A percentile compares a stretch with the other conserved stretches of the same genome.
Evolutionary conservation across 1,140 invertebrate genomes (phyloP).

Genomic region (Tribolium madens): DNA sequence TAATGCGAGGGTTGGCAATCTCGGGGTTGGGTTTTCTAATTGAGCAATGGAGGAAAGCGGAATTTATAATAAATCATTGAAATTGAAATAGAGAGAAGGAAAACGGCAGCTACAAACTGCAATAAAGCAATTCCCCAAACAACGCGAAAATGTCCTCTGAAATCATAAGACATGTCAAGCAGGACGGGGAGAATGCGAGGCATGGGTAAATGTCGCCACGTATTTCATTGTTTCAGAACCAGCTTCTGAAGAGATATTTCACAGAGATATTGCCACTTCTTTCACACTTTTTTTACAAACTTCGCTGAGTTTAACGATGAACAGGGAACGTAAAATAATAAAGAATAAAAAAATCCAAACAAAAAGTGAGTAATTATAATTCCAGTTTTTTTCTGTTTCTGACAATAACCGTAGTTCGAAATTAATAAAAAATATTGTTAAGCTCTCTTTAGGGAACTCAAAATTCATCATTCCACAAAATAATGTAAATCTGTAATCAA

Average conservation of each 20-base stretch:
- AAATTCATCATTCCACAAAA: no score
- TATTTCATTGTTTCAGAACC: neutral
- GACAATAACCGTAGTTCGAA: no score
- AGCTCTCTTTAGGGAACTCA: no score
- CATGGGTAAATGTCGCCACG: neutral
- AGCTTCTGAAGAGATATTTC: neutral
- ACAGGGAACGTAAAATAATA: no score
- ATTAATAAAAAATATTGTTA: no score
- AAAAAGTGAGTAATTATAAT: no score
- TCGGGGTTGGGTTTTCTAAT: slow-evolving; percentile 3
- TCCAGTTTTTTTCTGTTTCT: no score
- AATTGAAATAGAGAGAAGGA: slow-evolving; percentile 40
- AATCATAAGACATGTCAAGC: slow-evolving; percentile 11
- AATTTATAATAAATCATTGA: slow-evolving; percentile 46
- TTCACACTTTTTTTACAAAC: neutral
- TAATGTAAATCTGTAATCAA: no score
- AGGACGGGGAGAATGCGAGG: neutral
- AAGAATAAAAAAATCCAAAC: no score
- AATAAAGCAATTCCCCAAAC: slow-evolving; percentile 51
- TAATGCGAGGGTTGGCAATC: neutral
- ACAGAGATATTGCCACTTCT: neutral
- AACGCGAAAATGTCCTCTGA: slow-evolving; percentile 30
- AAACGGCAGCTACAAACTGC: slow-evolving; percentile 35
- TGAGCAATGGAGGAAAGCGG: slow-evolving; percentile 25
- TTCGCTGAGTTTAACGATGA: neutral